Conservation (phyloP, 23 tunicate species). For the Styela plicata region DNA sequence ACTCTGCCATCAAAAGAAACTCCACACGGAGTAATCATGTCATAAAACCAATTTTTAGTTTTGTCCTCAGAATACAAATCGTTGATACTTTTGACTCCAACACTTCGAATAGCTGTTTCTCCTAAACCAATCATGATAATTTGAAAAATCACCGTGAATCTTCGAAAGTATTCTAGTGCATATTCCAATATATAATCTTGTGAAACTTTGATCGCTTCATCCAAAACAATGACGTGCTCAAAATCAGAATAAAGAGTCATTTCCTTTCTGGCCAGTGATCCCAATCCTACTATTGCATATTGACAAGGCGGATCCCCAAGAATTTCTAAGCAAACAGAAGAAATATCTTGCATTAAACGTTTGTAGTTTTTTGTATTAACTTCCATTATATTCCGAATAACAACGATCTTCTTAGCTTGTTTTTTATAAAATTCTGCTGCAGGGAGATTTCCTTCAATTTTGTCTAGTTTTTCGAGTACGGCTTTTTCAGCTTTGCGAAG, state of each 20-base stretch:
- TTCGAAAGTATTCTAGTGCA: slow-evolving; percentile 33
- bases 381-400: background rate
- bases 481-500: background rate
- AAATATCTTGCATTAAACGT: slow-evolving; percentile 3
- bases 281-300: slow-evolving; percentile 40
- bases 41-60: slow-evolving; percentile 29
- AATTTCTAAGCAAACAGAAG: background rate
- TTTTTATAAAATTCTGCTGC: background rate
- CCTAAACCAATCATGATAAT: slow-evolving; percentile 29
- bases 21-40: slow-evolving; percentile 22
- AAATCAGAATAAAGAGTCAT: slow-evolving; percentile 45
- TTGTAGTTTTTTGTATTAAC: background rate
- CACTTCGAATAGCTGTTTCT: slow-evolving; percentile 38
- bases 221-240: slow-evolving; percentile 34
- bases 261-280: slow-evolving; percentile 40
- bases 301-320: slow-evolving; percentile 42
- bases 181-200: background rate
- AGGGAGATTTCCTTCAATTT: background rate
- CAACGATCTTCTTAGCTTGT: background rate
- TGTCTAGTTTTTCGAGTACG: background rate
- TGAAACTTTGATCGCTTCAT: slow-evolving; percentile 3
- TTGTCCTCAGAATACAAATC: background rate
- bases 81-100: slow-evolving; percentile 26
- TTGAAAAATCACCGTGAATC: slow-evolving; percentile 38
- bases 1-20: slow-evolving; percentile 43